These are phyloP conservation scores for Phania funesta DNA, from an alignment of 2,888 invertebrate genomes.

Conservation along the genomic window DNA sequence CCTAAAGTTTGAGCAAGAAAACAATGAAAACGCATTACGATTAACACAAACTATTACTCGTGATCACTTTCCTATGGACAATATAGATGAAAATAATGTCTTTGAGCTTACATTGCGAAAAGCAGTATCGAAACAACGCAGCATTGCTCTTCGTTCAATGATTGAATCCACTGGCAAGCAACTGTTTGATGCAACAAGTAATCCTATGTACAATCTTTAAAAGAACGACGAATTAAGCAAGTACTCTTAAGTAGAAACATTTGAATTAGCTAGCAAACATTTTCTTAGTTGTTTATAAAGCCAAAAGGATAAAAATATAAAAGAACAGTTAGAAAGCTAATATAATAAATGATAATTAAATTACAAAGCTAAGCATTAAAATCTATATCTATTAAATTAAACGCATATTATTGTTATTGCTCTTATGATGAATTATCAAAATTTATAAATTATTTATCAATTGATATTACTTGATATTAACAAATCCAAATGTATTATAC, in stretches of 20 bases:
- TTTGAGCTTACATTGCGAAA: conserved; percentile 78
- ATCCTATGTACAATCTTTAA: conserved; percentile 79
- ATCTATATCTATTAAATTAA: not conserved
- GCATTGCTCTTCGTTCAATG: conserved; percentile 83
- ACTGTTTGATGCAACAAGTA: conserved; percentile 80
- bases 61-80: conserved; percentile 77
- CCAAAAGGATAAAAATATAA: not conserved
- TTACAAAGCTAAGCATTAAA: not conserved
- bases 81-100: conserved; percentile 79
- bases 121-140: conserved; percentile 83
- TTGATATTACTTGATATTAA: conserved; percentile 9
- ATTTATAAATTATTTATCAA: conserved; percentile 26
- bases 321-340: not conserved
- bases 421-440: conserved; percentile 36
- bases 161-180: conserved; percentile 84
- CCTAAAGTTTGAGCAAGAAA: conserved; percentile 69
- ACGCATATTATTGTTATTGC: conserved; percentile 43
- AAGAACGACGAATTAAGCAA: not conserved
- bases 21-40: conserved; percentile 5
- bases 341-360: not conserved
- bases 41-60: conserved; percentile 65
- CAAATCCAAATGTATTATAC: conserved; percentile 12
- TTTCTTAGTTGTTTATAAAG: conserved; percentile 22
- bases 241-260: not conserved
- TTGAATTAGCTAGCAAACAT: conserved; percentile 42